Evolutionary conservation across 2,113 vertebrate species (phyloP), one percentile per base, ranked within the genome.

Genomic region (Diglossa brunneiventris): DNA sequence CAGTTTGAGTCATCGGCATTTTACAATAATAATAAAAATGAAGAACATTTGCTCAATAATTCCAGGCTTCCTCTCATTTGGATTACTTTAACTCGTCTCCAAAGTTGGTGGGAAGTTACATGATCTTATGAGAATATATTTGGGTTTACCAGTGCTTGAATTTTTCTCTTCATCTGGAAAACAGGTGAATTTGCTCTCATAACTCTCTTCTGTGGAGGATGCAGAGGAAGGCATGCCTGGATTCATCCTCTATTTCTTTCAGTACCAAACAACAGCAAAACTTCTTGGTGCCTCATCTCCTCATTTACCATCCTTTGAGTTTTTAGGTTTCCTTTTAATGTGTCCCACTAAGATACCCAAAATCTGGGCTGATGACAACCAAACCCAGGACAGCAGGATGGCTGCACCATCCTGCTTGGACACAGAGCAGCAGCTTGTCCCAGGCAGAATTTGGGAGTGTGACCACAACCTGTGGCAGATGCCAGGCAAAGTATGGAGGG

Each of bases 41-140:
- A 89, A 87, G 94, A 95, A 70, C 74, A 88, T 95, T 95, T 95
- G 86, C 93, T 94, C 76, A 95, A 56, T 86, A 92, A 89, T 89
- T 84, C 87, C 64, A 42, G 55, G 73, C 61, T 95, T 94, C 89
- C 81, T 80, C 11, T 87, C 61, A 12, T 15, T 37, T 21, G 23
- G 39, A 87, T 91, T 87, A 28, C 63, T 94, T 86, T 66, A 46
- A 39, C 55, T 87, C 63, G 26, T 47, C 90, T 75, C 56, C 62
- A 82, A 52, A 95, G 24, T 63, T 56, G 44, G 19, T 78, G 77
- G 74, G 84, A 92, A 87, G 52, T 75, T 84, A 83, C 4, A 7
- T 78, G 77, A 94, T 56, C 56, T 81, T 81, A 59, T 46, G 44
- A 87, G 73, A 81, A 84, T 78, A 67, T 6, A 6, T 76, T 70